Conservation (phyloP, 2,888 invertebrate genomes). For the Galerucella pusilla region DNA sequence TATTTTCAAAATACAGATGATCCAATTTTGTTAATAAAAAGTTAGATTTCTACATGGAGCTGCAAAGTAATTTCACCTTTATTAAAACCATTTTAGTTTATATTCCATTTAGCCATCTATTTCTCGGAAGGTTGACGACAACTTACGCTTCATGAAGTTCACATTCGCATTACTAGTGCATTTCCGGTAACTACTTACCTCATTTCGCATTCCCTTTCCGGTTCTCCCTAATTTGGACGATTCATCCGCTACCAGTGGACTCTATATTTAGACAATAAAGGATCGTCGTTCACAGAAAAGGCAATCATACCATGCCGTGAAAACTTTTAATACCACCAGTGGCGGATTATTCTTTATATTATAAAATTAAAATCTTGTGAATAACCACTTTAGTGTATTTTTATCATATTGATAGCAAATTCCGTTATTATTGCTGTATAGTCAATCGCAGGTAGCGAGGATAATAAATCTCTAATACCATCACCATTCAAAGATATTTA, state of each 20-base stretch:
- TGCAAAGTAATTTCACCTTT: background rate
- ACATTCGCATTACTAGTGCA: conserved; percentile 36
- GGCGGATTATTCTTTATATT: background rate
- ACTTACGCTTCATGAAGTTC: conserved; percentile 19
- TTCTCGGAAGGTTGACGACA: conserved; percentile 4
- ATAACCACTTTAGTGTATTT: background rate
- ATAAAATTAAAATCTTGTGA: background rate
- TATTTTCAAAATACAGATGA: too few species aligned
- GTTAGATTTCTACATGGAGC: too few species aligned
- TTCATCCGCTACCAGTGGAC: conserved; percentile 22
- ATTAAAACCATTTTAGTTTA: background rate
- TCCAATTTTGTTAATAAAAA: too few species aligned
- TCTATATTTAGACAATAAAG: conserved; percentile 37
- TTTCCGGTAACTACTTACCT: conserved; percentile 34
- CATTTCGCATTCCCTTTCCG: conserved; percentile 41
- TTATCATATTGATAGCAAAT: too few species aligned
- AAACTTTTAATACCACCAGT: conserved; percentile 25
- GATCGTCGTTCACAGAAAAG: conserved; percentile 28
- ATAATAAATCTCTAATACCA: too few species aligned
- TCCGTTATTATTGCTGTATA: too few species aligned
- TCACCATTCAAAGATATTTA: too few species aligned
- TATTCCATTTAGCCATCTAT: background rate
- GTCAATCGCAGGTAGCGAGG: too few species aligned
- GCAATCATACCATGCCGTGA: conserved; percentile 23
- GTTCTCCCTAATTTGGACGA: conserved; percentile 34